phyloP scores from a whole-genome alignment of 2,888 invertebrate genomes.

The Halictus quadricinctus region DNA sequence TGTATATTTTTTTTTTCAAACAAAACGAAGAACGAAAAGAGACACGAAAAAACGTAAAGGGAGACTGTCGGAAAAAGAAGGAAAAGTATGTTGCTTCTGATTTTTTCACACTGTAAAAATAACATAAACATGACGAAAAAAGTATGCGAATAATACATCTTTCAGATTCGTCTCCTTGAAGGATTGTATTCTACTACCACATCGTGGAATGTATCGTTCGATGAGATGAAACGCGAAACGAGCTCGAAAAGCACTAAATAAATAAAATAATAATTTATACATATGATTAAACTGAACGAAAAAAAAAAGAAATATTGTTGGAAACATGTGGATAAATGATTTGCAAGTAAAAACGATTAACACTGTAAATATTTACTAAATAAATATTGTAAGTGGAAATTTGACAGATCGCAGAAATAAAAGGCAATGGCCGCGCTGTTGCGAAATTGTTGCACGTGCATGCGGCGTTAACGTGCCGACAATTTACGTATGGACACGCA shows the following conservation, averaged over 20 bases:
- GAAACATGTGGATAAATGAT: slow-evolving; percentile 73
- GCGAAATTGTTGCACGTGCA: slow-evolving; percentile 42
- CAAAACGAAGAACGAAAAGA: not conserved
- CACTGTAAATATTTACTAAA: slow-evolving; percentile 71
- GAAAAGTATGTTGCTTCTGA: slow-evolving; percentile 29
- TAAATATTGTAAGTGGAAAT: slow-evolving; percentile 57
- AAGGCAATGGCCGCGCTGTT: slow-evolving; percentile 29
- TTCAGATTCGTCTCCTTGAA: slow-evolving; percentile 59
- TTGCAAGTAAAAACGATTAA: slow-evolving; percentile 64
- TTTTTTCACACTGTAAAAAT: slow-evolving; percentile 62
- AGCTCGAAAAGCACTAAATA: slow-evolving; percentile 52
- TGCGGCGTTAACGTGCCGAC: slow-evolving; percentile 45
- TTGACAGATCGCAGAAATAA: slow-evolving; percentile 40
- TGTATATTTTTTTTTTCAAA: slow-evolving; percentile 23
- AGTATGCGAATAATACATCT: slow-evolving; percentile 29
- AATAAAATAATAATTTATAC: slow-evolving; percentile 71
- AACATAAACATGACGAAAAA: slow-evolving; percentile 31
- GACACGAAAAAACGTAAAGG: not conserved
- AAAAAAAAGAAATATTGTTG: slow-evolving; percentile 60
- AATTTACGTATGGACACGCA: slow-evolving; percentile 62
- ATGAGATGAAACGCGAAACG: slow-evolving; percentile 42
- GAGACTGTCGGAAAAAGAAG: slow-evolving; percentile 19
- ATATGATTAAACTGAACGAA: slow-evolving; percentile 54
- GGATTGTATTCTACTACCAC: slow-evolving; percentile 52
- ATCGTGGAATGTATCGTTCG: slow-evolving; percentile 57